Evolutionary conservation across 1,140 invertebrate species (phyloP), one percentile per base, ranked within the genome.

Genomic region (Bicyclus anynana): DNA sequence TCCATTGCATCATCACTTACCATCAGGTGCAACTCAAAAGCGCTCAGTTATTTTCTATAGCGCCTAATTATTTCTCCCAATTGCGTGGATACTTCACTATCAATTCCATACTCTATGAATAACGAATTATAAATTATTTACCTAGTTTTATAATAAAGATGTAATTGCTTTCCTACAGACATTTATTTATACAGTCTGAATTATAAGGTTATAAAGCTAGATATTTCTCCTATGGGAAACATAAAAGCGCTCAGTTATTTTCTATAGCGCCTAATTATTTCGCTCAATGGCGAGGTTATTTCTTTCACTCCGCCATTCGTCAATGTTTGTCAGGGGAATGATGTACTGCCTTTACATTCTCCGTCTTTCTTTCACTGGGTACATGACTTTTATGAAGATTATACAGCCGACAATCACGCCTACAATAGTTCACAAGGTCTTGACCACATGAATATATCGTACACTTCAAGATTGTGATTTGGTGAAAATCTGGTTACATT

Each of bases 351-450:
- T 12, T 33, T 1, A 33, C 9, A n/a, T 53, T 65, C 61, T 65
- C 69, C 67, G 57, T 67, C 23, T 16, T 68, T 66, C 67, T 69
- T 67, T 65, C 65, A 72, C 69, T 73, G 69, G 58, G 63, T 67
- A 72, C 61, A 57, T 75, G 72, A 82, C 76, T 80, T 84, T 84
- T 84, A 84, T 84, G 77, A 71, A 80, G 69, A 82, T 80, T 81
- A n/a, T n/a, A 76, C 68, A 58, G 68, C 60, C 55, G 57, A 73
- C 71, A 72, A 78, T 78, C 77, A 78, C 73, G 70, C 77, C 76
- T 74, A 76, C 75, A 12, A 4, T 4, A 33, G 29, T 33, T 12
- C 3, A 6, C n/a, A 33, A 29, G 29, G 29, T 1, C 12, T 33
- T 12, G 29, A 33, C 29, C 29, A 33, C 29, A 12, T 33, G 12